A percentile compares a stretch with the other conserved stretches of the same genome.
phyloP scores from a whole-genome alignment of 2,797 vertebrate genomes.

The Neoniphon sammara region DNA sequence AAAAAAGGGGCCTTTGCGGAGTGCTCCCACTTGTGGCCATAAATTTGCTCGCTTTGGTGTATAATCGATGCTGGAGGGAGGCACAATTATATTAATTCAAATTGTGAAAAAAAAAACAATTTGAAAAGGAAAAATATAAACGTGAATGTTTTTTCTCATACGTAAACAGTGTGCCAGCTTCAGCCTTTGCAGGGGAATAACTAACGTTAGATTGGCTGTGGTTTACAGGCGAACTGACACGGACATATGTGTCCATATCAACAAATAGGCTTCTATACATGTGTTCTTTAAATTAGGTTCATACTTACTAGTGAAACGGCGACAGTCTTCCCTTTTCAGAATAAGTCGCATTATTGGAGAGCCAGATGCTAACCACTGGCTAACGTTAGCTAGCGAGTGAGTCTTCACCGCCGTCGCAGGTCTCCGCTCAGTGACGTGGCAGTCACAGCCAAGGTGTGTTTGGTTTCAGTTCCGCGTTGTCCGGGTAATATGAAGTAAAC shows the following conservation, averaged over 20 bases:
- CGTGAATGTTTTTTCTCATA: too few species aligned
- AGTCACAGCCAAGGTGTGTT: slow-evolving; percentile 14
- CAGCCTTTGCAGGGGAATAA: too few species aligned
- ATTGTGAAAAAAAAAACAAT: background rate
- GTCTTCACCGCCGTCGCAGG: slow-evolving; percentile 48
- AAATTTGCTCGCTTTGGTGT: background rate
- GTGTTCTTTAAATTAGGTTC: background rate
- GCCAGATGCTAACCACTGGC: slow-evolving; percentile 64
- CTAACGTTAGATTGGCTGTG: too few species aligned
- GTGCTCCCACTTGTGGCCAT: too few species aligned
- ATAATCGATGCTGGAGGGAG: background rate
- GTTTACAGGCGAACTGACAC: too few species aligned
- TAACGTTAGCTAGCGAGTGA: slow-evolving; percentile 15
- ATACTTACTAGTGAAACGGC: slow-evolving; percentile 50
- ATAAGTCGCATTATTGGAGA: slow-evolving; percentile 2
- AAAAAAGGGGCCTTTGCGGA: too few species aligned
- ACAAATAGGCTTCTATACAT: rapidly evolving
- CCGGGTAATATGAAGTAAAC: slow-evolving; percentile 15
- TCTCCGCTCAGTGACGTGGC: slow-evolving; percentile 67
- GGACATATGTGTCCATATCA: background rate
- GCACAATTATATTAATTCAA: too few species aligned
- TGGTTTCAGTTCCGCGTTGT: background rate
- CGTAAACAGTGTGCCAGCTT: too few species aligned
- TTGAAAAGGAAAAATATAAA: background rate
- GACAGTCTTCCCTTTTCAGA: background rate